Base-by-base conservation (phyloP, 2,113 vertebrate species). In the Hyperopisus bebe region DNA sequence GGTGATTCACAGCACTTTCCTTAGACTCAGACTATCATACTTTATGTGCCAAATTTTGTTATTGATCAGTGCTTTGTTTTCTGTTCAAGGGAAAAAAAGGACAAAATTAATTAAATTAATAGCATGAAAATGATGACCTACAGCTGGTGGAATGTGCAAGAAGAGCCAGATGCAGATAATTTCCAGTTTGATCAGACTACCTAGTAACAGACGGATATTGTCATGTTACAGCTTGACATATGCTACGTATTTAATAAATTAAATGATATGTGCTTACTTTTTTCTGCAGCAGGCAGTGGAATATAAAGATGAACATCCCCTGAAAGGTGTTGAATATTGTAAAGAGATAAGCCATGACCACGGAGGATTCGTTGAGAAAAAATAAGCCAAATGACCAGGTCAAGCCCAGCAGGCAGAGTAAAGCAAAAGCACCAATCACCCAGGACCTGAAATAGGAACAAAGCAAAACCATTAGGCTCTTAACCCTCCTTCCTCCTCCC, bases 301-400 rank as follows among this genome's bases (percentile, higher is more conserved):
- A 99, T 95, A 99, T 98, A 95, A 99, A 99, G 96, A 99, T 98
- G 94, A 99, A 99, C 97, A 98, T 96, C 94, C 98, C 98, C 95
- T 99, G 98, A 94, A 99, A 98, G 93, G 98, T 96, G 95, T 99
- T 99, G 95, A 98, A 99, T 93, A 99, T 97, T 93, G 98, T 99
- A 95, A 99, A 99, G 93, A 99, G 98, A 93, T 99, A 99, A 0
- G 98, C 98, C 97, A 99, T 98, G 93, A 99, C 98, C 86, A 99
- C 92, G 0, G 98, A 98, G 91, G 97, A 97, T 92, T 99, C 97
- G 3, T 97, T 98, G 96, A 99, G 96, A 92, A 97, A 99, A 93
- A 99, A 98, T 94, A 99, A 94, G 9, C 98, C 98, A 88, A 99
- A 99, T 89, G 98, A 97, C 98, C 98, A 99, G 8, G 98, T 99